These are phyloP conservation scores for Apodemia hepburni DNA, from an alignment of 2,888 invertebrate species.

Conservation along the genomic window DNA sequence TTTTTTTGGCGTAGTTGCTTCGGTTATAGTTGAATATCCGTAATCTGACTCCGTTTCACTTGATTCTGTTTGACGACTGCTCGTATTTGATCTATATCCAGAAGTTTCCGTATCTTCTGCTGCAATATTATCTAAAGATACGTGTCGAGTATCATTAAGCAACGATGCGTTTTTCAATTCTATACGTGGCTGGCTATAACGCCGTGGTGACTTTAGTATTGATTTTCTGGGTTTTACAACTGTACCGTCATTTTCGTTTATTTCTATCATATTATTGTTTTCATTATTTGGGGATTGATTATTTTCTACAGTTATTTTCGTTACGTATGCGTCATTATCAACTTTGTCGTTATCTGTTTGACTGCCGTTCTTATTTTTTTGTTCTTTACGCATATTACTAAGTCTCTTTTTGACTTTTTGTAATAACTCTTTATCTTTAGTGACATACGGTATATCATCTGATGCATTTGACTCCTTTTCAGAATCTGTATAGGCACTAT, in stretches of 20 bases:
- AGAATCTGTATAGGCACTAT: constrained; percentile 66
- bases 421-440: constrained; percentile 47
- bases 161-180: constrained; percentile 37
- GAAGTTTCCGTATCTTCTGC: constrained; percentile 74
- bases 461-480: constrained; percentile 67
- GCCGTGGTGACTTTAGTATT: constrained; percentile 54
- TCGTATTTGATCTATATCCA: constrained; percentile 76
- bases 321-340: constrained; percentile 12
- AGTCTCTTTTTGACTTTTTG: constrained; percentile 49
- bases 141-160: constrained; percentile 31
- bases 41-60: constrained; percentile 81
- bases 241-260: constrained; percentile 37
- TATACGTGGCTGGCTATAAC: constrained; percentile 44
- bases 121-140: constrained; percentile 41
- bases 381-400: constrained; percentile 19
- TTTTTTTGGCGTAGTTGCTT: constrained; percentile 79
- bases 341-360: neutral
- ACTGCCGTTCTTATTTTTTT: neutral
- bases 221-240: constrained; percentile 54
- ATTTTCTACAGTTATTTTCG: neutral
- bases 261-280: constrained; percentile 31
- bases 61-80: constrained; percentile 61
- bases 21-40: constrained; percentile 82
- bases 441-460: constrained; percentile 49
- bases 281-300: neutral